Base-by-base conservation (phyloP, 2,113 vertebrate genomes). In the Verasper variegatus region DNA sequence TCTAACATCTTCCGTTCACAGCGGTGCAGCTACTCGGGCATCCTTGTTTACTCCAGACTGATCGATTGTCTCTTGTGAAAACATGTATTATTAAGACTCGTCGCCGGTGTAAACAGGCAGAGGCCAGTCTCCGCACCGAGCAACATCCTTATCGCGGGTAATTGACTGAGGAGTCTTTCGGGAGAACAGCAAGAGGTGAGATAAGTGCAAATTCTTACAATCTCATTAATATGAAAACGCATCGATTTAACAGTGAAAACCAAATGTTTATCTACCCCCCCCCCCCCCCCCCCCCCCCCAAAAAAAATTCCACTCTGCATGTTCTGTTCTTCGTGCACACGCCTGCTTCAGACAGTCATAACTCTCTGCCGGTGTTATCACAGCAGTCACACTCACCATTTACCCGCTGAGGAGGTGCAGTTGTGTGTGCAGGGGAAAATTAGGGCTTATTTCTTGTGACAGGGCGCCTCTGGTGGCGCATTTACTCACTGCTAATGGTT, bases 1-100 rank as follows among this genome's bases (percentile, higher is more conserved):
- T 74, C 74, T 72, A 52, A 76, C 68, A 59, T 78, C 65, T 52
- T 75, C 76, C 72, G 68, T 87, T 86, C 84, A 86, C 73, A 78
- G 60, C 52, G 13, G 56, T 73, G 65, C 42, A 80, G 71, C 80
- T 78, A 85, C 91, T 91, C 81, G 85, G 71, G 77, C 80, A 86
- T 92, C 87, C 86, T 88, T 93, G 89, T 90, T 92, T 90, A 93
- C 92, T 88, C 57, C 84, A 91, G 87, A 78, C 65, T 79, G 75
- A 91, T 94, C 87, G 90, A 94, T 92, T 87, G 79, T 79, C 86
- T 51, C 86, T 64, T 65, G 85, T 77, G 74, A 74, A 87, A 93
- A 85, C 92, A 93, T 92, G 76, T 88, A 92, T 93, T 93, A 93
- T 93, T 93, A 86, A 93, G 81, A 88, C 63, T 75, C 73, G 87